phyloP scores from a whole-genome alignment of 2,888 invertebrate genomes.

The Sipha maydis region DNA sequence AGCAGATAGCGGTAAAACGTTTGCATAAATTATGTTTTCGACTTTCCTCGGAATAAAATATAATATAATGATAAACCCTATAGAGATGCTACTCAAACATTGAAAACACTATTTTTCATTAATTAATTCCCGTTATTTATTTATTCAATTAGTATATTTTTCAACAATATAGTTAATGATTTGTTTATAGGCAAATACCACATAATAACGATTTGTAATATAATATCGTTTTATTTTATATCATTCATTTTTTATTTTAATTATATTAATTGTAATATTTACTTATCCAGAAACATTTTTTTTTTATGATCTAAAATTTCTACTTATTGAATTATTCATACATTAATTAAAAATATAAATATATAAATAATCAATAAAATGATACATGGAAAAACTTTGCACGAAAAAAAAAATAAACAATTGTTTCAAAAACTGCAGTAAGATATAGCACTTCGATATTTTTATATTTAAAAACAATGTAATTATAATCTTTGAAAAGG shows the following conservation, averaged over 20 bases:
- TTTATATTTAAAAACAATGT: conserved; percentile 11
- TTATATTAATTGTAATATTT: not conserved
- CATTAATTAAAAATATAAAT: no score
- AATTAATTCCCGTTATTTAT: not conserved
- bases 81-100: not conserved
- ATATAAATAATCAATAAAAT: not conserved
- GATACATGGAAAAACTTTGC: not conserved
- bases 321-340: no score
- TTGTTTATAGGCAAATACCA: not conserved
- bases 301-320: no score
- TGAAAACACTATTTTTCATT: not conserved
- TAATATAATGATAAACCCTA: conserved; percentile 13
- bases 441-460: not conserved
- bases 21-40: conserved; percentile 47
- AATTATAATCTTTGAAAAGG: conserved; percentile 16
- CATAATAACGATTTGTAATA: not conserved
- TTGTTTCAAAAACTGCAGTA: not conserved
- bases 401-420: not conserved
- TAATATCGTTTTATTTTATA: not conserved
- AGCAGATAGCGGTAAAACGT: conserved; percentile 41
- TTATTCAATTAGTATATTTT: not conserved
- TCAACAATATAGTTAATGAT: not conserved
- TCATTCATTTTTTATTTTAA: not conserved
- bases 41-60: conserved; percentile 23
- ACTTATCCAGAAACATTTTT: not conserved